Conservation (phyloP, 1,140 invertebrate genomes). For the Hypsibius dujardini region DNA sequence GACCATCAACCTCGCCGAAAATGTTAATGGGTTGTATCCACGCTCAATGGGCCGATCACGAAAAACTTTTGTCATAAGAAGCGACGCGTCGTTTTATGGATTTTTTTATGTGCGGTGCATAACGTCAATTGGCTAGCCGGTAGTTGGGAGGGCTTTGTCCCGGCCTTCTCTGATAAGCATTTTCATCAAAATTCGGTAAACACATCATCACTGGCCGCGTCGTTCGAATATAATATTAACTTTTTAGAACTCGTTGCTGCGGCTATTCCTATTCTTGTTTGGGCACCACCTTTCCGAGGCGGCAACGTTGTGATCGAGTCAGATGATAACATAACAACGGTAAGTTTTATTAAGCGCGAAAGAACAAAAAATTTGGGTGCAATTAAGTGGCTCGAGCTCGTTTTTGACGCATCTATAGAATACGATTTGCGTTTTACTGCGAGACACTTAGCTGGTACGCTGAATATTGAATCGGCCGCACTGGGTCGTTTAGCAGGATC, state of each 20-base stretch:
- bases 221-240: conserved; percentile 6
- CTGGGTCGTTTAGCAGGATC: neutral
- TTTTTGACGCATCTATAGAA: neutral
- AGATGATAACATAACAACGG: neutral
- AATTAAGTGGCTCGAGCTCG: neutral
- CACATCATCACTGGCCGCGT: neutral
- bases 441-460: neutral
- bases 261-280: neutral
- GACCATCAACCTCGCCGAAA: neutral
- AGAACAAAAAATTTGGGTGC: neutral
- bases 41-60: neutral
- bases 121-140: neutral
- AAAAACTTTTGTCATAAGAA: neutral
- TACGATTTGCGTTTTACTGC: neutral
- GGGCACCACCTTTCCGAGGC: neutral
- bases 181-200: neutral
- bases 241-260: neutral
- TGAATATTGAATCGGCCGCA: neutral
- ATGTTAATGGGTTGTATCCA: neutral
- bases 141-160: neutral
- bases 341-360: neutral
- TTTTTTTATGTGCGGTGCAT: neutral
- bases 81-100: neutral
- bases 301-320: neutral
- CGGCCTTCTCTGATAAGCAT: neutral